A percentile compares a stretch with the other conserved stretches of the same genome.
Evolutionary conservation across 2,888 invertebrate species (phyloP).

Genomic region (Pammene fasciana): DNA sequence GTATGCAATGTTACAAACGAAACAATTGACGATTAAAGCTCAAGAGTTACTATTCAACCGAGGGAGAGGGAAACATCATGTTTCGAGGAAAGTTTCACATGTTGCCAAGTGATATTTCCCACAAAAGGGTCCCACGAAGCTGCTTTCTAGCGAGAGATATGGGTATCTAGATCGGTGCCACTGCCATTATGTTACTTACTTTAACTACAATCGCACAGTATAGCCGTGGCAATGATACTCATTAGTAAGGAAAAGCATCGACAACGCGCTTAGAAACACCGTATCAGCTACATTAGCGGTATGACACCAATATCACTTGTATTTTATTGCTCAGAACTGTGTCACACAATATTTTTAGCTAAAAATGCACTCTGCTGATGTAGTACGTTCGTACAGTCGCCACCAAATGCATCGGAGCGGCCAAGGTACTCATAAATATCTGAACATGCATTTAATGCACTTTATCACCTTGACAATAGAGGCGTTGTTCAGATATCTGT

Average conservation of each 20-base stretch:
- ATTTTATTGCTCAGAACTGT: constrained; percentile 16
- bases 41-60: constrained; percentile 50
- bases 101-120: constrained; percentile 27
- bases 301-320: constrained; percentile 23
- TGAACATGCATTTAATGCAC: too few species aligned
- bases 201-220: constrained; percentile 60
- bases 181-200: constrained; percentile 60
- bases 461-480: too few species aligned
- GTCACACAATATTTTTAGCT: not conserved
- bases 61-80: constrained; percentile 42
- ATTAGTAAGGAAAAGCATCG: constrained; percentile 56
- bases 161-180: constrained; percentile 71
- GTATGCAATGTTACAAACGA: constrained; percentile 46
- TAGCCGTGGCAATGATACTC: constrained; percentile 60
- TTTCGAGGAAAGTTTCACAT: constrained; percentile 36
- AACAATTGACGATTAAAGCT: constrained; percentile 63
- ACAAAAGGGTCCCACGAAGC: constrained; percentile 51
- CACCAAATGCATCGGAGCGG: too few species aligned
- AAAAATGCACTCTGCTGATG: not conserved
- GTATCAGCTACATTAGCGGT: constrained; percentile 23
- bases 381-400: not conserved
- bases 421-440: too few species aligned
- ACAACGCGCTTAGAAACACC: constrained; percentile 38
- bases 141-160: constrained; percentile 60
- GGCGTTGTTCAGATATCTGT: too few species aligned